Evolutionary conservation across 2,113 vertebrate species (phyloP).

Genomic region (rat (Rattus norvegicus)): DNA sequence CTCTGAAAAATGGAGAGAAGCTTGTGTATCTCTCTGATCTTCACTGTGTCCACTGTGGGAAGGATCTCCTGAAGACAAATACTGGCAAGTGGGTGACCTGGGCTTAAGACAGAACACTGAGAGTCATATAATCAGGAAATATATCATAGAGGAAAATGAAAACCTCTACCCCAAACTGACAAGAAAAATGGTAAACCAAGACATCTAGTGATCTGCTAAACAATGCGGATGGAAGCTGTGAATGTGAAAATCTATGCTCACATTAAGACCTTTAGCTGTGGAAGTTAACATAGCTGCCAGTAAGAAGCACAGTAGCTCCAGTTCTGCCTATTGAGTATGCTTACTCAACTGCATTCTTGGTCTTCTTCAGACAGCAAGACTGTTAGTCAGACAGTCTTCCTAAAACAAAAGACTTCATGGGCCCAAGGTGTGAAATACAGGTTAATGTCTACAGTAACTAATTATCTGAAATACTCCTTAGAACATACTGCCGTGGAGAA

Average conservation of each 20-base stretch:
- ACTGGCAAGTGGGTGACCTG: neutral
- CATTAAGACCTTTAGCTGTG: neutral
- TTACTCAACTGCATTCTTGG: neutral
- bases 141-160: slow-evolving; percentile 13
- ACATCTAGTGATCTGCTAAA: slow-evolving; percentile 40
- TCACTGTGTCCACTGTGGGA: slow-evolving; percentile 21
- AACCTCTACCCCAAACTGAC: neutral
- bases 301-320: neutral
- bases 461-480: slow-evolving; percentile 28
- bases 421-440: slow-evolving; percentile 8
- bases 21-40: neutral
- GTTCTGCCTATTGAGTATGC: slow-evolving; percentile 2
- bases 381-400: neutral
- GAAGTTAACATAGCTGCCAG: neutral
- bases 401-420: slow-evolving; percentile 41
- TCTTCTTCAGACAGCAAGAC: slow-evolving; percentile 34
- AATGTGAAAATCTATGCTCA: neutral
- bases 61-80: slow-evolving; percentile 33
- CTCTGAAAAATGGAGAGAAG: slow-evolving; percentile 57
- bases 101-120: neutral
- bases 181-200: slow-evolving; percentile 26
- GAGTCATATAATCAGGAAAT: neutral
- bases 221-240: neutral
- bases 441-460: neutral
- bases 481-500: neutral